Conservation (phyloP, 2,888 invertebrate species). For the Saturnia japonica region DNA sequence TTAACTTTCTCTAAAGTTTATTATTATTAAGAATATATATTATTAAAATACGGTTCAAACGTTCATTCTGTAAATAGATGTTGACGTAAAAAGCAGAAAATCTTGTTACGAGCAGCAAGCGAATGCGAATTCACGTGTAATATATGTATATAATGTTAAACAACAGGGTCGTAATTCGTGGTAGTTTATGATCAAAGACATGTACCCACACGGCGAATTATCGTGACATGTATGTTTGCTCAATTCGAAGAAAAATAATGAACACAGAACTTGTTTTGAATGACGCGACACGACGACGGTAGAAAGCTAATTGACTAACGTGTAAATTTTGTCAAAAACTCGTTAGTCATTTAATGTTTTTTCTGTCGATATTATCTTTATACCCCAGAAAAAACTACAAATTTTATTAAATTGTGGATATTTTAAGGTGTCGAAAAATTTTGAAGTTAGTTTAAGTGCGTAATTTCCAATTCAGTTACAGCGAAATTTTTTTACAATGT, state of each 20-base stretch:
- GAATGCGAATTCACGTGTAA: neutral
- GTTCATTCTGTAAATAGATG: constrained; percentile 15
- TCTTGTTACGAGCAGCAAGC: constrained; percentile 1
- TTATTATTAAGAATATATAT: constrained; percentile 15
- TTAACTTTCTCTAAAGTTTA: constrained; percentile 17
- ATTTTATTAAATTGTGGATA: no score
- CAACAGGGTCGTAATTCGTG: constrained; percentile 16
- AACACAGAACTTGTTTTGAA: neutral
- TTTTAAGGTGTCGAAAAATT: no score
- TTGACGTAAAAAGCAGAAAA: constrained; percentile 17
- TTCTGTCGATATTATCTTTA: no score
- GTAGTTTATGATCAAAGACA: constrained; percentile 15
- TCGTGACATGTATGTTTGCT: neutral
- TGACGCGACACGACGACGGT: no score
- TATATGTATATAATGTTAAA: neutral
- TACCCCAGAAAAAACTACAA: no score
- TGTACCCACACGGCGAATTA: constrained; percentile 3
- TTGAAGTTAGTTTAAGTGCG: no score
- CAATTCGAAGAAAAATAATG: constrained; percentile 4
- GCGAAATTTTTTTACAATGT: no score
- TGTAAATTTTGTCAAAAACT: no score
- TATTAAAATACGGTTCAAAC: constrained; percentile 10
- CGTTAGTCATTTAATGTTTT: no score
- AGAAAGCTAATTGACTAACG: no score
- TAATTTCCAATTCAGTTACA: no score